A percentile compares a stretch with the other conserved stretches of the same genome.
Evolutionary conservation across 1,140 invertebrate species (phyloP).

Genomic region (Papilio glaucus): DNA sequence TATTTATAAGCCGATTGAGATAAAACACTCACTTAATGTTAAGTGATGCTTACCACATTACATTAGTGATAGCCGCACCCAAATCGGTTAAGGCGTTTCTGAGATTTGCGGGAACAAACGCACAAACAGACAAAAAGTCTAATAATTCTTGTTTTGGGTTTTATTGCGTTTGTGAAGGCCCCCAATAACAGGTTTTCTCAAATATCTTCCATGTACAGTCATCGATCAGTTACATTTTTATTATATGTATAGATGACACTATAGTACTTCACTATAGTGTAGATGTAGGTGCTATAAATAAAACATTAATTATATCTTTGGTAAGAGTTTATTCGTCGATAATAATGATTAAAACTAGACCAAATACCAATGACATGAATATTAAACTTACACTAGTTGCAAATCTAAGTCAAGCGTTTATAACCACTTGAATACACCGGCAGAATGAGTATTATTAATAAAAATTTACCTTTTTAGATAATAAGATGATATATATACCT

Average conservation of each 20-base stretch:
- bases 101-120: too few relatives aligned
- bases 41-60: too few relatives aligned
- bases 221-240: too few relatives aligned
- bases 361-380: conserved; percentile 49
- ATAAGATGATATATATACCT: background rate
- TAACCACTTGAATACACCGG: conserved; percentile 14
- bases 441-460: background rate
- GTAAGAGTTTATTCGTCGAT: conserved; percentile 68
- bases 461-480: background rate
- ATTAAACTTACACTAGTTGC: conserved; percentile 26
- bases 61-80: too few relatives aligned
- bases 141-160: too few relatives aligned
- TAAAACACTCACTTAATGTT: too few relatives aligned
- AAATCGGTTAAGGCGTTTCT: too few relatives aligned
- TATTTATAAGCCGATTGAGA: too few relatives aligned
- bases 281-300: conserved; percentile 37
- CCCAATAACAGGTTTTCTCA: too few relatives aligned
- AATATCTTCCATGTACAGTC: too few relatives aligned
- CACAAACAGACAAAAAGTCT: too few relatives aligned
- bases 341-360: conserved; percentile 54
- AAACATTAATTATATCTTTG: conserved; percentile 61
- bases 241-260: background rate
- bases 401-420: conserved; percentile 34
- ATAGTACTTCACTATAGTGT: background rate
- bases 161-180: too few relatives aligned